Base-by-base conservation (phyloP, 2,888 invertebrate species). In the Oscheius sp. region DNA sequence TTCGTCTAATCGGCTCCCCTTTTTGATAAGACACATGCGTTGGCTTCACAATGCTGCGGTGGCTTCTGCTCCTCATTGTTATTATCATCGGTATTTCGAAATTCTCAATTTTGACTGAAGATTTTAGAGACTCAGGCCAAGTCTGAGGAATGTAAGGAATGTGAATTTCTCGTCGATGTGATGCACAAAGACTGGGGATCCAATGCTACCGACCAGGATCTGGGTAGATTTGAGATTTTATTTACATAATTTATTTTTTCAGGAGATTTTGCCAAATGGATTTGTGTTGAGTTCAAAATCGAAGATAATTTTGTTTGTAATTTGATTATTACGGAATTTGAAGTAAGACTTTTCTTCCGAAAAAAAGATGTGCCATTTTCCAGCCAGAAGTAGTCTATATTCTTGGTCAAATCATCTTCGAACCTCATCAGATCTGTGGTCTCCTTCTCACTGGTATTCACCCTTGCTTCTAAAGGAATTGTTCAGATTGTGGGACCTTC, bases 381-480 rank as follows among this genome's bases (percentile, higher is more conserved):
- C 17, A 76, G 74, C 81, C 80, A n/a, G 83, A 82, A 52, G 77
- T 80, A 58, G 71, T 82, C 37, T 84, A 76, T 45, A 80, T 84
- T 6, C 15, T 80, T 45, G 76, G 76, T n/a, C 69, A 81, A 53
- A 72, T 84, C 27, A 55, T 81, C 33, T 66, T 77, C 3, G 75
- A 81, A 23, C 84, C 84, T 0, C 70, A 73, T 55, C 77, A 84
- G 58, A 46, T 82, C 12, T 83, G 84, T 50, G 81, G 82, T 23
- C 71, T 84, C 8, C 64, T 84, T 3, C 72, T 83, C 23, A 69
- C 71, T 20, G 70, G 75, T 77, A n/a, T 27, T 50, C 37, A 33
- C 5, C 6, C 27, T 46, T 17, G 12, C 6, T 17, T 45, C 46
- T 17, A 10, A 17, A 31, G 1, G 10, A 1, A 2, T 31, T 1